A percentile compares a stretch with the other conserved stretches of the same genome.
These are phyloP conservation scores for Calameuta filiformis DNA, from an alignment of 2,888 invertebrate species.

Conservation along the genomic window DNA sequence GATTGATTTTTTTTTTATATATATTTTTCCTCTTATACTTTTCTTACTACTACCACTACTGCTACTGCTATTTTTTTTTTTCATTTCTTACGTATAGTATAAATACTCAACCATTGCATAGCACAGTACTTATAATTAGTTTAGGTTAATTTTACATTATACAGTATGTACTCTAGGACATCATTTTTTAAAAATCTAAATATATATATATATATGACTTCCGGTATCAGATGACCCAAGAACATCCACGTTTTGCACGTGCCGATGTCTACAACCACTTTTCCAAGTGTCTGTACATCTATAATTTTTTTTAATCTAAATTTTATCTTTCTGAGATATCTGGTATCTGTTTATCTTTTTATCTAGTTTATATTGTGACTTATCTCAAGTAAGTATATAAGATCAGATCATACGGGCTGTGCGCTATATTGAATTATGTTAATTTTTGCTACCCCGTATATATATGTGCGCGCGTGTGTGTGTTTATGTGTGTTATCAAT, in stretches of 20 bases:
- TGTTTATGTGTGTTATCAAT: no score
- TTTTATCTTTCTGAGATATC: background rate
- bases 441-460: background rate
- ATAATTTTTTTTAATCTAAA: background rate
- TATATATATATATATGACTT: background rate
- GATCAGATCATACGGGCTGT: background rate
- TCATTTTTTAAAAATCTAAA: background rate
- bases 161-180: no score
- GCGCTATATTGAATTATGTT: background rate
- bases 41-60: background rate
- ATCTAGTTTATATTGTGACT: background rate
- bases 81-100: background rate
- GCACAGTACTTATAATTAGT: background rate
- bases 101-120: background rate
- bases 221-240: background rate
- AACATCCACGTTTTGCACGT: background rate
- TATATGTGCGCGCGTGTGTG: no score
- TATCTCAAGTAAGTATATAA: background rate
- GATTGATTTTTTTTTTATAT: slow-evolving; percentile 18
- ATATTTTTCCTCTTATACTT: slow-evolving; percentile 1
- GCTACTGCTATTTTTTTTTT: background rate
- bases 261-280: background rate
- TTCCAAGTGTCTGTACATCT: background rate
- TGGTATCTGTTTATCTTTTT: background rate
- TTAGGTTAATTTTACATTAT: background rate